These are phyloP conservation scores for Calliphora vomitoria DNA, from an alignment of 2,888 invertebrate genomes.

Conservation along the genomic window DNA sequence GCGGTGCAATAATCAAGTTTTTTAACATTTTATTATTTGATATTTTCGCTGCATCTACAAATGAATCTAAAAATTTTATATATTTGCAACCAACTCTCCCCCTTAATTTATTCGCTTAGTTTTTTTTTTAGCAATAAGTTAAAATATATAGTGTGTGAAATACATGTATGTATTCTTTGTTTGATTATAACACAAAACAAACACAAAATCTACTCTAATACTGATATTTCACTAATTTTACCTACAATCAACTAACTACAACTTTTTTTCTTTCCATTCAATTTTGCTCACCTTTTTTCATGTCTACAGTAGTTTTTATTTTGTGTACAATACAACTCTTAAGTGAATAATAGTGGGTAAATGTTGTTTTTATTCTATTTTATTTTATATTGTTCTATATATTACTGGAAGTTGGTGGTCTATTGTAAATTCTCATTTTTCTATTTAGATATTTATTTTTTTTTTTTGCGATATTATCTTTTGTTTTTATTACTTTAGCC, in stretches of 20 bases:
- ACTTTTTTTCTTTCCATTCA: not conserved
- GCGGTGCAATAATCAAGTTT: no score
- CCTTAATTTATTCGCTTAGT: not conserved
- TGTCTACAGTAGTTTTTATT: not conserved
- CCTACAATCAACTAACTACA: not conserved
- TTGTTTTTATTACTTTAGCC: conserved; percentile 39
- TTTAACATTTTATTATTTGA: no score
- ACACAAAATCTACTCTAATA: not conserved
- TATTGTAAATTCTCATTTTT: conserved; percentile 1
- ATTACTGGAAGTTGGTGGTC: conserved; percentile 1
- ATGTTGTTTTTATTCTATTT: not conserved
- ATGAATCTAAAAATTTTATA: no score
- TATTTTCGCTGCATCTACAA: no score
- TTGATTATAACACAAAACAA: not conserved
- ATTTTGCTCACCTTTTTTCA: not conserved
- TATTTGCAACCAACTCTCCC: not conserved
- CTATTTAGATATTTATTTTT: not conserved
- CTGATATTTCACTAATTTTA: not conserved
- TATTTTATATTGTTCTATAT: conserved; percentile 30
- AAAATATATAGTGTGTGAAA: conserved; percentile 3
- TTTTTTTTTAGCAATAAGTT: not conserved
- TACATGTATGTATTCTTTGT: not conserved
- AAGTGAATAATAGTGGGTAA: conserved; percentile 28
- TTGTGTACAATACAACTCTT: not conserved
- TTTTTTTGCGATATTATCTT: conserved; percentile 57